Percentiles rank a stretch among this genome's conserved stretches.
phyloP scores from a whole-genome alignment of 2,888 invertebrate genomes.

The Perdita meconis region DNA sequence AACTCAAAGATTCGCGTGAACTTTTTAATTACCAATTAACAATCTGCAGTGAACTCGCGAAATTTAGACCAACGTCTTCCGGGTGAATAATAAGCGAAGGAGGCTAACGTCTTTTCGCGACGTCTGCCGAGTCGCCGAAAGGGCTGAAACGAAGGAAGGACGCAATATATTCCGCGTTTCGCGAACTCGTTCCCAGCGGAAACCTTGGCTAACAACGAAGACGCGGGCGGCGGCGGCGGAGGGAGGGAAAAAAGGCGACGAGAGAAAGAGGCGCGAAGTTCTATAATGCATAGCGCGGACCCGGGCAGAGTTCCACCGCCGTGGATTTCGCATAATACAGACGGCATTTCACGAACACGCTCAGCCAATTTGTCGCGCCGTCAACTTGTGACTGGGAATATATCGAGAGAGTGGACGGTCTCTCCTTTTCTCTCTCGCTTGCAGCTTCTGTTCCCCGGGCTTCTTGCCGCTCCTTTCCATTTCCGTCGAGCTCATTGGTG shows the following conservation, averaged over 20 bases:
- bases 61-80: conserved; percentile 19
- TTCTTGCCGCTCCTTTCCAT: conserved; percentile 30
- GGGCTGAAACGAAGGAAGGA: conserved; percentile 17
- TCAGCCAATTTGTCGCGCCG: conserved; percentile 78
- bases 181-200: conserved; percentile 37
- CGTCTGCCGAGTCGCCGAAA: conserved; percentile 15
- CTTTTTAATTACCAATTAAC: too few relatives aligned
- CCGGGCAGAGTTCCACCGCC: conserved; percentile 74
- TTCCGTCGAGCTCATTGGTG: conserved; percentile 23
- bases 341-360: conserved; percentile 77
- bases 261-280: conserved; percentile 33
- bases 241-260: conserved; percentile 33
- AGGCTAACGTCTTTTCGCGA: conserved; percentile 8
- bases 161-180: conserved; percentile 21
- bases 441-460: too few relatives aligned
- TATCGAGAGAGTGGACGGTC: conserved; percentile 52
- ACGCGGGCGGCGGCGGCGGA: conserved; percentile 22
- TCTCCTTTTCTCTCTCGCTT: neutral
- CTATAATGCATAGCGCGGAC: conserved; percentile 65
- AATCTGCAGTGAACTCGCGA: neutral
- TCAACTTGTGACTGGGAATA: conserved; percentile 73
- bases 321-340: conserved; percentile 76
- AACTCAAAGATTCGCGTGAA: too few relatives aligned
- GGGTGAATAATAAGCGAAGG: conserved; percentile 23
- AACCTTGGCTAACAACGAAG: conserved; percentile 54